phyloP scores from a whole-genome alignment of 2,888 invertebrate genomes.

The Onchidella celtica region DNA sequence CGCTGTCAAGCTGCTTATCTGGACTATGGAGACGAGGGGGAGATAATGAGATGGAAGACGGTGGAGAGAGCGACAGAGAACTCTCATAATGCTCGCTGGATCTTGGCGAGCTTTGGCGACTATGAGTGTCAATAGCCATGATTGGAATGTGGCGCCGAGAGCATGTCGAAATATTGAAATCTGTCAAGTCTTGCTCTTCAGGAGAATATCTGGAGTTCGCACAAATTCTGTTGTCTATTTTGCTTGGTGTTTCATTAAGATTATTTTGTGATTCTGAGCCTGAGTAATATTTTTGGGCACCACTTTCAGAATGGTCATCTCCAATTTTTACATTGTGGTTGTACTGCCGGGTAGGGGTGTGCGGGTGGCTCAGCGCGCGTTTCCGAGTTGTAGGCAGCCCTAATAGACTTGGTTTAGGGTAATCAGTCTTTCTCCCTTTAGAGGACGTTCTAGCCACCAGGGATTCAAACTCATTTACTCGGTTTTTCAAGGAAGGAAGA shows the following conservation, averaged over 20 bases:
- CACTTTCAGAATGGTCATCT: not conserved
- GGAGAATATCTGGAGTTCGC: not conserved
- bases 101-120: not conserved
- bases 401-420: not conserved
- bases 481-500: slow-evolving; percentile 10
- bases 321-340: not conserved
- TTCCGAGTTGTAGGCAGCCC: not conserved
- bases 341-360: not conserved
- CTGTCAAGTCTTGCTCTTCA: not conserved
- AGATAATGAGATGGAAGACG: not conserved
- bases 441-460: not conserved
- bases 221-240: too few relatives aligned
- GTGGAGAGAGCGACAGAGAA: not conserved
- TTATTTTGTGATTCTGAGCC: not conserved
- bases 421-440: not conserved
- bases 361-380: not conserved
- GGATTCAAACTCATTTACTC: slow-evolving; percentile 28
- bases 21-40: not conserved
- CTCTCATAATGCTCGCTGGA: not conserved
- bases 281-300: not conserved
- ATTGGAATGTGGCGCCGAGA: not conserved
- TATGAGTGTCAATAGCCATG: not conserved
- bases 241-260: not conserved
- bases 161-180: not conserved
- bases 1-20: too few relatives aligned